Evolutionary conservation across 92 coral and sea anemone species (phyloP), one percentile per base, ranked within the genome.

Genomic region (Micromussa lordhowensis): DNA sequence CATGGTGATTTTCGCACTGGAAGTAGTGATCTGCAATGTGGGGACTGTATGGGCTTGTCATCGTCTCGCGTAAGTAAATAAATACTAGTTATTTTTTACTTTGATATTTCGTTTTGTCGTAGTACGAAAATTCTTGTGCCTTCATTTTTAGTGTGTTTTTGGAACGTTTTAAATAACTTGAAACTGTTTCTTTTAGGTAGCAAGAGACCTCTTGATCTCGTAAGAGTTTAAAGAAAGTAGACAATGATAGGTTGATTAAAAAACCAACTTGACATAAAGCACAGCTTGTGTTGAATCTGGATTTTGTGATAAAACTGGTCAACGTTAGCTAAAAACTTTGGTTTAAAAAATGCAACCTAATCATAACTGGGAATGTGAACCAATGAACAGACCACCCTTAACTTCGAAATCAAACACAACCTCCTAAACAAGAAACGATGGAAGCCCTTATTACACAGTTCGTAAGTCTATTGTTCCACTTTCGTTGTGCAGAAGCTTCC

Each of bases 31-130:
- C 30, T 77, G 66, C 75, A 29, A 85, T 85, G 88, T 61, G 71
- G 88, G 75, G 18, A 49, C 49, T 63, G 5, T 81, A 24, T 61
- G 66, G 88, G 44, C 28, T 85, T 13, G 28, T 51, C 21, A 29
- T 85, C 54, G 32, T 64, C 21, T 28, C 58, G n/a, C 30, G 88
- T 85, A 59, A 85, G 88, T 84, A 32, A 19, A 68, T 15, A 66
- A 68, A 68, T 14, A 6, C 40, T 68, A 4, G 5, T 16, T 68
- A 28, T 79, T n/a, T 64, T 30, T 19, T 57, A 79, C 15, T 11
- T 29, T 17, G 0, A 19, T 31, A 31, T 32, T 49, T 35, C 21
- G 8, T 5, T 71, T 24, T n/a, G 18, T 5, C 7, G 24, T n/a
- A 0, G 68, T 53, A 31, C 31, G 24, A 22, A 13, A 34, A 1